Evolutionary conservation across 1,140 invertebrate genomes (phyloP), one percentile per base, ranked within the genome.

Genomic region (Halesus radiatus): DNA sequence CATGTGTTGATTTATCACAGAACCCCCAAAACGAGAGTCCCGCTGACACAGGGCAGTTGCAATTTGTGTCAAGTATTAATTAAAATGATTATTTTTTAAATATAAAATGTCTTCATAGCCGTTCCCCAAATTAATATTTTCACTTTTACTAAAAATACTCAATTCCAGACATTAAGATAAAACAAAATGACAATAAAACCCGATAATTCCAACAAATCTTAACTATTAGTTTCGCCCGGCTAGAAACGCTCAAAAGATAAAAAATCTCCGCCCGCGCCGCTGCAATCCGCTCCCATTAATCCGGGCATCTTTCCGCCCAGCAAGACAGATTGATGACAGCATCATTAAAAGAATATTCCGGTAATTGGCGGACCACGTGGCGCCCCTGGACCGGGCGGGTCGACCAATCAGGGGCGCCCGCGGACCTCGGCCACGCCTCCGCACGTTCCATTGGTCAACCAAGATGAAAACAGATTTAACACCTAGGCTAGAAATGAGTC

Each of bases 311-410:
- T 70, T 18, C 15, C 66, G 66, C n/a, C 37, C 18, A 70, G 66
- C 29, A 52, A 45, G 62, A 45, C n/a, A 52, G 66, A 64, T 64
- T 64, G 60, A 70, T 70, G 66, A 74, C 70, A 74, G 70, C 70
- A 74, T 74, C 70, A 74, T 74, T 74, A 54, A 23, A 52, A 26
- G 52, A 70, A 74, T 50, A 32, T 23, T 8, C 20, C 53, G 20
- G n/a, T 56, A 74, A 74, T 74, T 74, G 70, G 50, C 70, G 29
- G 26, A 23, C 70, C 50, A 16, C 52, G 50, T 20, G 45, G n/a
- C 50, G 53, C 26, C 50, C 20, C 66, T 70, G 66, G n/a, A 20
- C 66, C 15, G n/a, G 3, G 52, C 18, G 23, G 45, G 29, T 16
- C 7, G 53, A n/a, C 70, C 70, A 74, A 74, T 74, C 50, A 53